Conservation (phyloP, 2,888 invertebrate species). For the Megastigmus dorsalis region DNA sequence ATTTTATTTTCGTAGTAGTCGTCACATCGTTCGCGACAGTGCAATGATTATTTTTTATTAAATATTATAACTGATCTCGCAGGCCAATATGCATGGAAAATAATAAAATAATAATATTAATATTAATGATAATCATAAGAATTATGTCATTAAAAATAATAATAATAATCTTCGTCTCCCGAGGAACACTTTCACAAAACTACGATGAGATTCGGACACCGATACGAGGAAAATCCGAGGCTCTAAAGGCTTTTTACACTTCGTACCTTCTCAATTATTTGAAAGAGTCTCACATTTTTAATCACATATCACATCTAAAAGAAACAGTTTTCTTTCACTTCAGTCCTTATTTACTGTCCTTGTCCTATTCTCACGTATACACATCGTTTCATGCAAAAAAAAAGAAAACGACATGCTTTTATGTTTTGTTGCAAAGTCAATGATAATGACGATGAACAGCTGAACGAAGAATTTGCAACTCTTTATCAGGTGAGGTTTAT, state of each 20-base stretch:
- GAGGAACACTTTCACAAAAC: slow-evolving; percentile 45
- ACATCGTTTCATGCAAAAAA: slow-evolving; percentile 32
- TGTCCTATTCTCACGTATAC: slow-evolving; percentile 16
- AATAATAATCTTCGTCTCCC: slow-evolving; percentile 50
- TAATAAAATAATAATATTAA: slow-evolving; percentile 45
- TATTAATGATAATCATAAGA: slow-evolving; percentile 52
- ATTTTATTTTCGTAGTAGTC: slow-evolving; percentile 30
- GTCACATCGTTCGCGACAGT: slow-evolving; percentile 19
- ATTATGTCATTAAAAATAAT: no score
- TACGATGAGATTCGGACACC: slow-evolving; percentile 56
- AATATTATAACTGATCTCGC: slow-evolving; percentile 43
- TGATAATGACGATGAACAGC: slow-evolving; percentile 26
- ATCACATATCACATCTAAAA: slow-evolving; percentile 53
- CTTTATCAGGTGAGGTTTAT: slow-evolving; percentile 7
- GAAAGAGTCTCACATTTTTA: slow-evolving; percentile 39
- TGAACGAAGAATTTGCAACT: slow-evolving; percentile 52
- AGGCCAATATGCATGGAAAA: slow-evolving; percentile 45
- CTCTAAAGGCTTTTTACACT: slow-evolving; percentile 31
- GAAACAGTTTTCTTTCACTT: slow-evolving; percentile 13
- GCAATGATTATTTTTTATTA: slow-evolving; percentile 40
- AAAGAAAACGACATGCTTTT: slow-evolving; percentile 21
- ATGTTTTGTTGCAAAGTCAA: slow-evolving; percentile 30
- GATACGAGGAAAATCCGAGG: slow-evolving; percentile 34
- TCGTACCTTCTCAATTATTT: slow-evolving; percentile 24
- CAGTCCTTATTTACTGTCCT: slow-evolving; percentile 23